These are phyloP conservation scores for Macroteleia sp. DNA, from an alignment of 2,888 invertebrate genomes.

Conservation along the genomic window DNA sequence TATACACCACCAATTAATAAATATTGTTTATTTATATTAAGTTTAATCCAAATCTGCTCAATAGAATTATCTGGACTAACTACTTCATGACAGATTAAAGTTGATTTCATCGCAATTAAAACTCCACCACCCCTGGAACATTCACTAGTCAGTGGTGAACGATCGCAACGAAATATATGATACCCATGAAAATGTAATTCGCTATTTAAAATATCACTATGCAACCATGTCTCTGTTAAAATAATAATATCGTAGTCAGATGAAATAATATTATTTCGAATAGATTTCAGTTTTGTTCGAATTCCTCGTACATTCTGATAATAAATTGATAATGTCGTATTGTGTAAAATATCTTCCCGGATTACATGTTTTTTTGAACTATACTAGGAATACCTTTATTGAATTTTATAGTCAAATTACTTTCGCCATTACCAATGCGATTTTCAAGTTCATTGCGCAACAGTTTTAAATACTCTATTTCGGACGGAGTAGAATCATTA, in stretches of 20 bases:
- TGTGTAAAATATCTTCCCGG: not conserved
- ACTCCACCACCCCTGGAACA: not conserved
- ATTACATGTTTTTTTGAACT: not conserved
- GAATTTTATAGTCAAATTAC: not conserved
- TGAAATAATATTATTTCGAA: not conserved
- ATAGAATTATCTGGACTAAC: not conserved
- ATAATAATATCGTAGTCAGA: not conserved
- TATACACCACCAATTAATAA: not conserved
- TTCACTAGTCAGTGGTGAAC: not conserved
- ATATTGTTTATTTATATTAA: not conserved
- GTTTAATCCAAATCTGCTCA: not conserved
- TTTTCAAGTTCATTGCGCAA: not conserved
- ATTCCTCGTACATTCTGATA: constrained; percentile 7
- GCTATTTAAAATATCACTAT: not conserved
- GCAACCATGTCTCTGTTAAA: constrained; percentile 1
- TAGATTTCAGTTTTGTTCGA: not conserved
- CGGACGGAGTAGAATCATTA: not conserved
- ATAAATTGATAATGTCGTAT: not conserved
- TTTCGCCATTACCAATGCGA: not conserved
- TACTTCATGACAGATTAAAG: not conserved
- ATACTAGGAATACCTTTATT: not conserved
- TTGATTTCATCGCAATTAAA: not conserved
- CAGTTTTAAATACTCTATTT: not conserved
- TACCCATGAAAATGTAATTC: not conserved
- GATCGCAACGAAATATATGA: not conserved